Evolutionary conservation across 1,140 invertebrate genomes (phyloP).

Genomic region (Papilio machaon): DNA sequence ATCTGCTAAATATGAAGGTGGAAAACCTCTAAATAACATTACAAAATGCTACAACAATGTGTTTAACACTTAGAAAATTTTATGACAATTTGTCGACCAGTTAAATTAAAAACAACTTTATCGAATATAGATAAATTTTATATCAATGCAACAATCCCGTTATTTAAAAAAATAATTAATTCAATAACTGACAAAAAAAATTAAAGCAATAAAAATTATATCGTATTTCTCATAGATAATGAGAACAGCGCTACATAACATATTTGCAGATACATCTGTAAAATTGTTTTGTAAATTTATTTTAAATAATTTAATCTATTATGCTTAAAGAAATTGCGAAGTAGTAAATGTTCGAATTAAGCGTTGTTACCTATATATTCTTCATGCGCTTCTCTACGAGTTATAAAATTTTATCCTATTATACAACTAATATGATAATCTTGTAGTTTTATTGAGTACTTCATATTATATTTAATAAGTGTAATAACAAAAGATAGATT

Average conservation of each 20-base stretch:
- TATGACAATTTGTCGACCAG: too few species aligned
- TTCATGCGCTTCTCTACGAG: constrained; percentile 28
- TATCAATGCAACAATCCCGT: too few species aligned
- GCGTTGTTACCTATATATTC: constrained; percentile 30
- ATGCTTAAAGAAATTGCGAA: constrained; percentile 3
- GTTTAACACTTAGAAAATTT: not conserved
- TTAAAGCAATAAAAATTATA: too few species aligned
- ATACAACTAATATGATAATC: constrained; percentile 7
- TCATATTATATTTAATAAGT: constrained; percentile 17
- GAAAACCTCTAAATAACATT: too few species aligned
- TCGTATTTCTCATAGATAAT: constrained; percentile 3
- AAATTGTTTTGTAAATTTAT: not conserved
- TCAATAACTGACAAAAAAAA: too few species aligned
- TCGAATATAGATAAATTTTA: too few species aligned
- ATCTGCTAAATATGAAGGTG: too few species aligned
- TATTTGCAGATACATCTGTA: constrained; percentile 21
- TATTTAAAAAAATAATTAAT: too few species aligned
- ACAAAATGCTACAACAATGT: not conserved
- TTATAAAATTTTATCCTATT: constrained; percentile 30
- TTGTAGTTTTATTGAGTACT: constrained; percentile 29
- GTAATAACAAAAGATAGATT: constrained; percentile 11
- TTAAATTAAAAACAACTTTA: too few species aligned
- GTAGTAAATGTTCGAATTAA: constrained; percentile 9
- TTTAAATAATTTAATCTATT: not conserved
- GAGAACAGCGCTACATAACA: constrained; percentile 29